These are phyloP conservation scores for Meandrina meandrites DNA, from an alignment of 92 coral and sea anemone species.

Conservation along the genomic window DNA sequence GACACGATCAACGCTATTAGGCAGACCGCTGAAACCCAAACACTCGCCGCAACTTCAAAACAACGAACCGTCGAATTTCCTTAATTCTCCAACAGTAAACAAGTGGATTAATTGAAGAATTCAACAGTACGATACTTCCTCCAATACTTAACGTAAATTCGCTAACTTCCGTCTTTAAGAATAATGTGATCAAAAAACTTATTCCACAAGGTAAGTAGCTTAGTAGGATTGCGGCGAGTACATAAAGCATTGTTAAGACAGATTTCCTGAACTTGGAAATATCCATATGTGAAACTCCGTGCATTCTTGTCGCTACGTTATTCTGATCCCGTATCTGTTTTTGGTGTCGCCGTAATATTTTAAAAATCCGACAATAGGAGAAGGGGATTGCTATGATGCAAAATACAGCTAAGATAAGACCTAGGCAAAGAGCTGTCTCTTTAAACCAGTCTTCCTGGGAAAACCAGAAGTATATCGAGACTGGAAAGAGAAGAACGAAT, in stretches of 20 bases:
- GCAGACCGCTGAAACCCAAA: not conserved
- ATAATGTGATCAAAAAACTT: not conserved
- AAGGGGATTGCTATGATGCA: not conserved
- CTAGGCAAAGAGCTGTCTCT: not conserved
- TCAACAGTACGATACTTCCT: not conserved
- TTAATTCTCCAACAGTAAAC: slow-evolving; percentile 20
- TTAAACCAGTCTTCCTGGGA: not conserved
- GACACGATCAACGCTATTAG: not conserved
- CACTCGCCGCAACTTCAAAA: not conserved
- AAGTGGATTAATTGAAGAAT: slow-evolving; percentile 12
- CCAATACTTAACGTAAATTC: not conserved
- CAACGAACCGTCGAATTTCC: not conserved
- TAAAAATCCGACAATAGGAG: not conserved
- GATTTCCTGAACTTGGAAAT: slow-evolving; percentile 9
- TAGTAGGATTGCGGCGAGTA: not conserved
- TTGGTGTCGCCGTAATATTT: not conserved
- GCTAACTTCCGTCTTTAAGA: not conserved
- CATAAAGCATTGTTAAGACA: not conserved
- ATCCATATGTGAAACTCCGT: not conserved
- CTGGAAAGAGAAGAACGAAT: not conserved
- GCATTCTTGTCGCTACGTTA: not conserved
- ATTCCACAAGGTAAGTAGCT: not conserved
- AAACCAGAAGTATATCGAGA: not conserved
- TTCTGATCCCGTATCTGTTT: slow-evolving; percentile 5
- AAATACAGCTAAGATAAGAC: not conserved